Percentiles rank a stretch among this genome's conserved stretches.
phyloP scores from a whole-genome alignment of 2,888 invertebrate genomes.

The Tryphoninae sp. region DNA sequence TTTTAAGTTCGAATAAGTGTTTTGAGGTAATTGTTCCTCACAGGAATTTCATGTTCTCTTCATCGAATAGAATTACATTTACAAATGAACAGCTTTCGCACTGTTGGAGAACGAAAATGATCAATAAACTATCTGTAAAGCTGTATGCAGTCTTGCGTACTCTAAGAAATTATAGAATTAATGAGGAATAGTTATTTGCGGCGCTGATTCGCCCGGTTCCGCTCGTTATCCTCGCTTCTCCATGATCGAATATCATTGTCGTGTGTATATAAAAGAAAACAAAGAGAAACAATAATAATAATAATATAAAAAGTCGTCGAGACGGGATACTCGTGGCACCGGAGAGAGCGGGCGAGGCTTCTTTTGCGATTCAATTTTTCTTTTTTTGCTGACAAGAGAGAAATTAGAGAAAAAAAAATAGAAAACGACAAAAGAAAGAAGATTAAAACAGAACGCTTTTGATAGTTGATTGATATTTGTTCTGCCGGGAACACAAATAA shows the following conservation, averaged over 20 bases:
- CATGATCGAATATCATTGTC: slow-evolving; percentile 48
- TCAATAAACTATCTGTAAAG: slow-evolving; percentile 73
- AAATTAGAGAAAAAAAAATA: slow-evolving; percentile 34
- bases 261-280: slow-evolving; percentile 56
- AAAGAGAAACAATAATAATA: slow-evolving; percentile 50
- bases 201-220: slow-evolving; percentile 10
- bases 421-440: slow-evolving; percentile 58
- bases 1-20: slow-evolving; percentile 64
- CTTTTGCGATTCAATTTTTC: slow-evolving; percentile 14
- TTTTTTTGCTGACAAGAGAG: neutral
- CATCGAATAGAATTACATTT: slow-evolving; percentile 65
- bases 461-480: slow-evolving; percentile 58
- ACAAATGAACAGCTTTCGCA: slow-evolving; percentile 69
- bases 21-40: slow-evolving; percentile 68
- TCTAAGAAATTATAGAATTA: slow-evolving; percentile 64
- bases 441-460: slow-evolving; percentile 48
- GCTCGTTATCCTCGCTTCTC: slow-evolving; percentile 13
- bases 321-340: slow-evolving; percentile 51
- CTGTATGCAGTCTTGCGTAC: slow-evolving; percentile 75
- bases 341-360: slow-evolving; percentile 21
- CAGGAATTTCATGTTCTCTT: slow-evolving; percentile 26
- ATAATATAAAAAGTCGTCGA: slow-evolving; percentile 46
- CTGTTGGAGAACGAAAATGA: slow-evolving; percentile 57
- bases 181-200: slow-evolving; percentile 49
- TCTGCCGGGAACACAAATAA: slow-evolving; percentile 64